Conservation (phyloP, 2,888 invertebrate genomes). For the Horisme vitalbata region DNA sequence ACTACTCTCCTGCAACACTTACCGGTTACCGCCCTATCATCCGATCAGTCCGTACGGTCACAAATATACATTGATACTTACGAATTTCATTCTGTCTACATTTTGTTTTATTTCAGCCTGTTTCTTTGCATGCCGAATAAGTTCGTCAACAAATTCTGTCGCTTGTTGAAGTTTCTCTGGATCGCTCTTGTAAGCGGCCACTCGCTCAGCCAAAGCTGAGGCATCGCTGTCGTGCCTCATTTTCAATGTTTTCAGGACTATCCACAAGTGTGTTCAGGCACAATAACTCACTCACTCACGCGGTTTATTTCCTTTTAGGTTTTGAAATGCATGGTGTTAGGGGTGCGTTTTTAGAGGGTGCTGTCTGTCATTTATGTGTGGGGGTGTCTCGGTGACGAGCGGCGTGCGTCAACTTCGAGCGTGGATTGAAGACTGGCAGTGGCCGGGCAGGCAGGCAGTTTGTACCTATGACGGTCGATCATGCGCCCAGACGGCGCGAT, state of each 20-base stretch:
- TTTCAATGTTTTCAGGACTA: constrained; percentile 35
- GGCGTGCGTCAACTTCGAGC: constrained; percentile 48
- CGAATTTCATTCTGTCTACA: constrained; percentile 82
- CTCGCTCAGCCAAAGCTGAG: constrained; percentile 69
- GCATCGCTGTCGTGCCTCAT: constrained; percentile 72
- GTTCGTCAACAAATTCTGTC: constrained; percentile 83
- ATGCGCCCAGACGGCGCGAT: constrained; percentile 62
- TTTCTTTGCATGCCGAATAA: constrained; percentile 83
- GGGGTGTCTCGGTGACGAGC: constrained; percentile 16
- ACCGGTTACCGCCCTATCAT: constrained; percentile 81
- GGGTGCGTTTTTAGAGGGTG: constrained; percentile 45
- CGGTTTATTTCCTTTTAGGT: constrained; percentile 25
- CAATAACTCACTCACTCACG: constrained; percentile 13
- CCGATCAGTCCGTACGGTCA: constrained; percentile 68
- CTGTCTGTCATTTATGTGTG: constrained; percentile 51
- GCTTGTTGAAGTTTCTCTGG: constrained; percentile 83
- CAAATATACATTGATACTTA: constrained; percentile 81
- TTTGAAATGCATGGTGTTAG: constrained; percentile 39
- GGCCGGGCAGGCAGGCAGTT: constrained; percentile 36
- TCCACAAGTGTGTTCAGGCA: constrained; percentile 18
- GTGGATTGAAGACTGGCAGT: constrained; percentile 57
- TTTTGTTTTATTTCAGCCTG: constrained; percentile 82
- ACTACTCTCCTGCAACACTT: constrained; percentile 68
- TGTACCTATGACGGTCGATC: constrained; percentile 65
- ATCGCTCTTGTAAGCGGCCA: constrained; percentile 83